Conservation (phyloP, 1,140 invertebrate genomes). For the Asbolus verrucosus region DNA sequence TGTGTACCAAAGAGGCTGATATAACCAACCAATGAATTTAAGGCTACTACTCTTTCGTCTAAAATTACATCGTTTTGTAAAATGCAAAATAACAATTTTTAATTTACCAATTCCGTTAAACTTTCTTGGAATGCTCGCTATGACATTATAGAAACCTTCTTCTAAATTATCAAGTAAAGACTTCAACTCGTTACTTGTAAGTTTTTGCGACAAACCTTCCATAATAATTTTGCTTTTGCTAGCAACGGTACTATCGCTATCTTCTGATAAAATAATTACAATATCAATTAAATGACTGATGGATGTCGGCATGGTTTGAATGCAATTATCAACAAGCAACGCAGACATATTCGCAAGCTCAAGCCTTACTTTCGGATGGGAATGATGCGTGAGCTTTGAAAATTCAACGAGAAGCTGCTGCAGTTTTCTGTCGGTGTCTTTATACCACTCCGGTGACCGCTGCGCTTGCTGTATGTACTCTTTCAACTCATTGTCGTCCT, state of each 20-base stretch:
- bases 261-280: conserved; percentile 71
- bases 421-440: conserved; percentile 70
- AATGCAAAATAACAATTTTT: background rate
- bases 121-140: conserved; percentile 70
- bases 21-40: conserved; percentile 74
- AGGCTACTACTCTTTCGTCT: conserved; percentile 68
- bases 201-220: conserved; percentile 63
- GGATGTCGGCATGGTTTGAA: conserved; percentile 71
- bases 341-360: conserved; percentile 68
- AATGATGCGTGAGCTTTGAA: conserved; percentile 67
- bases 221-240: conserved; percentile 45
- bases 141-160: conserved; percentile 70
- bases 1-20: conserved; percentile 69
- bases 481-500: conserved; percentile 61
- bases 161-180: conserved; percentile 69
- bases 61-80: conserved; percentile 44
- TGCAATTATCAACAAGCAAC: conserved; percentile 67
- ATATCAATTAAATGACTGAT: conserved; percentile 70
- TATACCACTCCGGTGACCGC: conserved; percentile 70
- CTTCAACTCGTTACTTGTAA: conserved; percentile 58
- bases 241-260: conserved; percentile 67
- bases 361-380: conserved; percentile 69
- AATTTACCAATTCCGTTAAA: conserved; percentile 71
- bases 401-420: conserved; percentile 67
- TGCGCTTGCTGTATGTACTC: conserved; percentile 65